These are phyloP conservation scores for Paralinhomoeus sp. DNA, from an alignment of 2,888 invertebrate genomes.

Conservation along the genomic window DNA sequence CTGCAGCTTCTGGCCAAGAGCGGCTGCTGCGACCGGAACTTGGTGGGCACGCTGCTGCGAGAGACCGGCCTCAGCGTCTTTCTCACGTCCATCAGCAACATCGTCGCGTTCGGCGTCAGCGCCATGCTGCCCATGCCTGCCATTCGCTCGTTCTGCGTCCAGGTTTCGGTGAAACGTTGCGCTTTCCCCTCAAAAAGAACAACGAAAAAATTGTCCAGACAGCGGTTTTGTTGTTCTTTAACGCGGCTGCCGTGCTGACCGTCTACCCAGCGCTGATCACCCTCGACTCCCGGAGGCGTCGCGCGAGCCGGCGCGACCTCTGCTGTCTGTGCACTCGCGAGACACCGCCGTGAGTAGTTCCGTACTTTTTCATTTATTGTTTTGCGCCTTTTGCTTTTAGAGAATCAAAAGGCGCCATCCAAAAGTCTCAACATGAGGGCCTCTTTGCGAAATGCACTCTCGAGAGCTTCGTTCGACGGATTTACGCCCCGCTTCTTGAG, in stretches of 20 bases:
- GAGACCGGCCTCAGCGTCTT: slow-evolving; percentile 70
- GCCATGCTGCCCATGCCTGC: slow-evolving; percentile 79
- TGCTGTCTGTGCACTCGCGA: slow-evolving; percentile 59
- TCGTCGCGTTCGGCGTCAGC: slow-evolving; percentile 66
- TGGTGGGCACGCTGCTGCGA: slow-evolving; percentile 61
- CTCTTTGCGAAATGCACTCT: too few species aligned
- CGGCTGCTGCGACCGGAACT: slow-evolving; percentile 20
- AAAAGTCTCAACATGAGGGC: too few species aligned
- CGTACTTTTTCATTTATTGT: too few species aligned
- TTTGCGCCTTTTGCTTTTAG: too few species aligned
- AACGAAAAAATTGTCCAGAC: too few species aligned
- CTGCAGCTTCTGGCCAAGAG: too few species aligned
- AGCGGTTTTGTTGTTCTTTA: slow-evolving; percentile 73
- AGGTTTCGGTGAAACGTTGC: too few species aligned
- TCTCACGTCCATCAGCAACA: slow-evolving; percentile 59
- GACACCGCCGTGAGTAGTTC: too few species aligned
- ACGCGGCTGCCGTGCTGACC: slow-evolving; percentile 58
- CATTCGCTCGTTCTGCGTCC: slow-evolving; percentile 60
- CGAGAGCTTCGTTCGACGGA: too few species aligned
- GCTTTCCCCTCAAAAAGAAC: too few species aligned
- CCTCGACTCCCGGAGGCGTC: slow-evolving; percentile 47
- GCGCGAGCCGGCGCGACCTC: slow-evolving; percentile 50
- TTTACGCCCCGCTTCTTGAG: too few species aligned
- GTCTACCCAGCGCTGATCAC: slow-evolving; percentile 86
- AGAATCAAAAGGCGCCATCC: background rate